Evolutionary conservation across 2,888 invertebrate genomes (phyloP).

Genomic region (Sinhomidia bicolor): DNA sequence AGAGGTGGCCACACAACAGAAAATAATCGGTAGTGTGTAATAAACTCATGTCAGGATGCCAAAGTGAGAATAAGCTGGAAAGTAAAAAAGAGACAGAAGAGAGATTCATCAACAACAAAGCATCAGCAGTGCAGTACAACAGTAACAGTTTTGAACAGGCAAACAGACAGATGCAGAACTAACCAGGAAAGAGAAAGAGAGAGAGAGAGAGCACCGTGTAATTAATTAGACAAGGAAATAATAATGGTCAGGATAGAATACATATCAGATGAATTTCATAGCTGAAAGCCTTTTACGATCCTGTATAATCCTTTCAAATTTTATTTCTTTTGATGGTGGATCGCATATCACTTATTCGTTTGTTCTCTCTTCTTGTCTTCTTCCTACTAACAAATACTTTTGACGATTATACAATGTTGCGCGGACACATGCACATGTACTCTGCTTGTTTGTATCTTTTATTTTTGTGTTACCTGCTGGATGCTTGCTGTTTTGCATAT

Average conservation of each 20-base stretch:
- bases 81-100: conserved; percentile 2
- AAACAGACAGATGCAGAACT: conserved; percentile 64
- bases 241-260: conserved; percentile 53
- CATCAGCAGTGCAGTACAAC: no score
- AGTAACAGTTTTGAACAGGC: no score
- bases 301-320: conserved; percentile 57
- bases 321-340: conserved; percentile 43
- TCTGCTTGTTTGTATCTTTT: conserved; percentile 30
- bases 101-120: conserved; percentile 26
- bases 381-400: background rate
- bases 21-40: background rate
- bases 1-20: conserved; percentile 1
- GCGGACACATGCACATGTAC: no score
- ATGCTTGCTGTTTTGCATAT: conserved; percentile 51
- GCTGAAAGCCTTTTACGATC: conserved; percentile 51
- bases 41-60: no score
- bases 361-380: no score
- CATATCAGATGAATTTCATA: conserved; percentile 59
- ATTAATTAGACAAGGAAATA: conserved; percentile 74
- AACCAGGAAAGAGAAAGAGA: conserved; percentile 55
- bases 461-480: conserved; percentile 39
- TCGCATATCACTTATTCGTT: conserved; percentile 10
- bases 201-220: conserved; percentile 69
- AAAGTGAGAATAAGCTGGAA: background rate
- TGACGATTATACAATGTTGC: background rate